Base-by-base conservation (phyloP, 2,113 vertebrate species). In the Anoura caudifer region DNA sequence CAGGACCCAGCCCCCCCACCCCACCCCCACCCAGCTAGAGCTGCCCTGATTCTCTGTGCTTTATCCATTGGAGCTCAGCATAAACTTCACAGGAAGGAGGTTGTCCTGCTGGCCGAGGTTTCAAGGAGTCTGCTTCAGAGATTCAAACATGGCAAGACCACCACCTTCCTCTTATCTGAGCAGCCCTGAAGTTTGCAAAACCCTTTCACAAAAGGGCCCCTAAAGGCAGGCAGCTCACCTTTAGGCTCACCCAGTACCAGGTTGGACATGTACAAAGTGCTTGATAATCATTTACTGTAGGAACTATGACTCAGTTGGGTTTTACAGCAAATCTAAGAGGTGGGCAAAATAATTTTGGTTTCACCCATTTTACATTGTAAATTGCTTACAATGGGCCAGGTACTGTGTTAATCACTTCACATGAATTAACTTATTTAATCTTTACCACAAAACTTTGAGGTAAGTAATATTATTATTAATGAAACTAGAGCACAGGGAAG, bases 21-120 rank as follows among this genome's bases (percentile, higher is more conserved):
- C 1, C 56, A 2, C 0, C 2, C 3, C 14, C 2, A 7, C 38
- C 9, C 24, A 8, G 14, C 63, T 65, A 2, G n/a, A 54, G 59
- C 45, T 8, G 2, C 22, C 75, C 31, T 12, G 22, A 26, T 17
- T 47, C 6, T 61, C 10, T 19, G 67, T 12, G 36, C 38, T 69
- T 86, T 82, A 33, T 63, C 59, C 36, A 6, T 22, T 33, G 54
- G 31, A 33, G 41, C 7, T 61, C 80, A 10, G 14, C 38, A 15
- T 33, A 45, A 75, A 33, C 16, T 47, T 43, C 52, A 31, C 5
- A 14, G 31, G 47, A 47, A 61, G 72, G 79, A 82, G 41, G 52
- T 1, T 73, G 41, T 11, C 7, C 12, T 14, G 20, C 33, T 11
- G 28, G 50, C 26, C 11, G 20, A 6, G 14, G 33, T 75, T 88